These are phyloP conservation scores for Acronicta psi DNA, from an alignment of 2,888 invertebrate species.

Conservation along the genomic window DNA sequence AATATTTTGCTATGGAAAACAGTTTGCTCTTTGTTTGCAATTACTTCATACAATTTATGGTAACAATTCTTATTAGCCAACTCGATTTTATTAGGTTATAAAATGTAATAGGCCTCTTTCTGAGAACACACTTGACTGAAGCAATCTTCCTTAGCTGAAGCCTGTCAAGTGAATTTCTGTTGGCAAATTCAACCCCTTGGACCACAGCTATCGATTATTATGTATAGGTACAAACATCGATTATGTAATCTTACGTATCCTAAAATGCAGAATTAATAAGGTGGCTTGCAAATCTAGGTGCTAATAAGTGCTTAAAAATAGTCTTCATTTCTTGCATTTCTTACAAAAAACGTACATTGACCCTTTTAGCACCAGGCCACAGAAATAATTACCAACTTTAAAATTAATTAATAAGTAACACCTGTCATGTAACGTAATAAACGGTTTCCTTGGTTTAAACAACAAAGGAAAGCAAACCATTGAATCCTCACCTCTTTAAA, in stretches of 20 bases:
- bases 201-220: conserved; percentile 10
- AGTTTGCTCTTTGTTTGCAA: no score
- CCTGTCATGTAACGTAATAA: background rate
- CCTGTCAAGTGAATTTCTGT: conserved; percentile 3
- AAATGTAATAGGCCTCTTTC: background rate
- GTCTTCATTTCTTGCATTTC: no score
- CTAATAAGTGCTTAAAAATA: no score
- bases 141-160: no score
- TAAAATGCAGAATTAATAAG: no score
- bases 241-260: no score
- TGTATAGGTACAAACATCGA: no score
- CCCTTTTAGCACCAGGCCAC: no score
- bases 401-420: background rate
- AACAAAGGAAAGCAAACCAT: background rate
- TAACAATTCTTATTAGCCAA: background rate
- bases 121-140: background rate
- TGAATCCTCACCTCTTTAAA: conserved; percentile 5
- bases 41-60: background rate
- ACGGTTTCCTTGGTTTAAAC: background rate
- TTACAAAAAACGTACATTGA: no score
- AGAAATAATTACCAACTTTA: no score
- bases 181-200: background rate
- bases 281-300: no score
- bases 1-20: no score
- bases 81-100: background rate